Evolutionary conservation across 2,113 vertebrate genomes (phyloP), one percentile per base, ranked within the genome.

Genomic region (Oophaga pumilio): DNA sequence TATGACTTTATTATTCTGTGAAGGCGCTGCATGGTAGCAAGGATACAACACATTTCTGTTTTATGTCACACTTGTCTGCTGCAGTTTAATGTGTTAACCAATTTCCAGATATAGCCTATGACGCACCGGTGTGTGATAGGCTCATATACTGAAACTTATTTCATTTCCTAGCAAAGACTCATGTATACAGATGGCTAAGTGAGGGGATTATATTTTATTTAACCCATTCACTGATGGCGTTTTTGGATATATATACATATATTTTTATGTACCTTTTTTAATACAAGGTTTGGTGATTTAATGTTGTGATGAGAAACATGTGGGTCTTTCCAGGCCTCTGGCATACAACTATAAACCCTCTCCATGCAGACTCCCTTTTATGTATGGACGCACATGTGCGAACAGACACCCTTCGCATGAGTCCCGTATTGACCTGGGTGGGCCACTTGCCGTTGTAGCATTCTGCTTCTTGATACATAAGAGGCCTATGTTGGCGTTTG

Each of bases 21-120:
- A 93, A 93, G 92, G 91, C 93, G 92, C 94, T 95, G 95, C 96
- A 97, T 90, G 95, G 96, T 95, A 96, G 96, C 95, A 96, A 95
- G 95, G 95, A 96, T 92, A 93, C 93, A 93, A 50, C 59, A 64
- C 87, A 69, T 88, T 90, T 89, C 49, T 89, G 90, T 89, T 89
- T 92, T 91, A 90, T 92, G 89, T 89, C 93, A 91, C 91, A 92
- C 91, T 90, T 83, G 78, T 91, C 92, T 92, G 91, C 91, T 92
- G 86, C 90, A 91, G 89, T 76, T 43, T 68, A 82, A 26, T 89
- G 90, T 92, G 22, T 50, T 87, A 59, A 64, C 69, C 17, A 60
- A 10, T 82, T 57, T 71, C 79, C 33, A 66, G 86, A 60, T 68
- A 20, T 53, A 73, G 56, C 33, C 68, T 22, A 50, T 80, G 17